These are phyloP conservation scores for Zoanthus solanderi DNA, from an alignment of 92 coral and sea anemone species.

Conservation along the genomic window DNA sequence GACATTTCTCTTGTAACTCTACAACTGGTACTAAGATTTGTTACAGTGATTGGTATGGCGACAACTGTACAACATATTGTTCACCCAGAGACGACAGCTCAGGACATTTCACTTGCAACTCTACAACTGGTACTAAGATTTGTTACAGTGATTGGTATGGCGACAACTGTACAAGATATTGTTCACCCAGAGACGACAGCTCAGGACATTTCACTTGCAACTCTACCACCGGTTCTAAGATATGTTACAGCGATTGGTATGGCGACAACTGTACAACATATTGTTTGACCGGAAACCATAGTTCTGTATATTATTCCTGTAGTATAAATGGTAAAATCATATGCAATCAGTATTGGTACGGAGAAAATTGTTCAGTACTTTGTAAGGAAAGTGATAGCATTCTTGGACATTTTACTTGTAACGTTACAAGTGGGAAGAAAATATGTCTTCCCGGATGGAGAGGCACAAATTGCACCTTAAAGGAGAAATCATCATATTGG, in stretches of 20 bases:
- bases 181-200: slow-evolving; percentile 69
- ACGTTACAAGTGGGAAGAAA: slow-evolving; percentile 56
- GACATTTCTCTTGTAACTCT: slow-evolving; percentile 53
- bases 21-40: slow-evolving; percentile 64
- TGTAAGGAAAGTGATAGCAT: slow-evolving; percentile 45
- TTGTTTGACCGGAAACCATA: slow-evolving; percentile 58
- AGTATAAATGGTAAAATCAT: slow-evolving; percentile 57
- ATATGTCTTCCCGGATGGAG: slow-evolving; percentile 77
- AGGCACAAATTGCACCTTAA: slow-evolving; percentile 60
- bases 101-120: slow-evolving; percentile 55
- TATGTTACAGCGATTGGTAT: slow-evolving; percentile 69
- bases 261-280: slow-evolving; percentile 71
- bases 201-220: slow-evolving; percentile 68
- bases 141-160: slow-evolving; percentile 68
- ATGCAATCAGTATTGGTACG: slow-evolving; percentile 69
- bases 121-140: slow-evolving; percentile 53
- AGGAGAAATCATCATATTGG: neutral
- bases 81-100: slow-evolving; percentile 63
- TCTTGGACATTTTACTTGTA: slow-evolving; percentile 69
- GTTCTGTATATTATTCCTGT: slow-evolving; percentile 77
- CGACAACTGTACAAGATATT: slow-evolving; percentile 51
- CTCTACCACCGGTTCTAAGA: slow-evolving; percentile 64
- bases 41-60: slow-evolving; percentile 59
- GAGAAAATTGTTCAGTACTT: slow-evolving; percentile 53
- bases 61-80: slow-evolving; percentile 58